A percentile compares a stretch with the other conserved stretches of the same genome.
These are phyloP conservation scores for Oxystoma pomonae DNA, from an alignment of 2,888 invertebrate species.

Conservation along the genomic window DNA sequence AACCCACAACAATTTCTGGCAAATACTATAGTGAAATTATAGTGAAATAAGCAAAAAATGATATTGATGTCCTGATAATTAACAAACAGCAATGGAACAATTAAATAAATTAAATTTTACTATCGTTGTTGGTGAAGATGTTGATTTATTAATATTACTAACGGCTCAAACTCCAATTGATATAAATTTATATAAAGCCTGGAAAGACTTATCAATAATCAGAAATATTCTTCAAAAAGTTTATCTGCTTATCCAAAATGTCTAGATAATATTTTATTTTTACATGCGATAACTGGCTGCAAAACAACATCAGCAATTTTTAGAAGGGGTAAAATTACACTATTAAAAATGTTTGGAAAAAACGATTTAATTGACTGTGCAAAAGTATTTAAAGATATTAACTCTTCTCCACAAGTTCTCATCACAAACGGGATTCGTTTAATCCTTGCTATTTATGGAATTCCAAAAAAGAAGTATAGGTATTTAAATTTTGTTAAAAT, in stretches of 20 bases:
- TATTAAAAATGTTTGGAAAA: slow-evolving; percentile 1
- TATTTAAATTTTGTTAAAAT: slow-evolving; percentile 30
- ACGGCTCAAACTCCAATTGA: slow-evolving; percentile 28
- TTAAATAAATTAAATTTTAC: slow-evolving; percentile 19
- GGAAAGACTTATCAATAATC: slow-evolving; percentile 29
- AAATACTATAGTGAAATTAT: too few species aligned
- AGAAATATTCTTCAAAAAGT: slow-evolving; percentile 31
- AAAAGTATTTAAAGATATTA: slow-evolving; percentile 12
- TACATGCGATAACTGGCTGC: not conserved
- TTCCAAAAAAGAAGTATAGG: slow-evolving; percentile 4
- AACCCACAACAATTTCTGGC: too few species aligned
- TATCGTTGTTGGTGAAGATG: slow-evolving; percentile 35
- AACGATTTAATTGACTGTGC: slow-evolving; percentile 2
- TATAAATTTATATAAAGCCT: slow-evolving; percentile 32
- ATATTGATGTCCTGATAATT: slow-evolving; percentile 11
- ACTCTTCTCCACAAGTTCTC: slow-evolving; percentile 25
- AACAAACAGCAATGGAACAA: slow-evolving; percentile 8
- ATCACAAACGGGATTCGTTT: slow-evolving; percentile 32
- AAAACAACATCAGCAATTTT: not conserved
- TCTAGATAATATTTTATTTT: slow-evolving; percentile 1
- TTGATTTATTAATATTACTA: slow-evolving; percentile 31
- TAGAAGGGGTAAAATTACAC: slow-evolving; percentile 1
- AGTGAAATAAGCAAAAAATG: slow-evolving; percentile 32
- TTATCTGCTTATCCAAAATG: slow-evolving; percentile 12
- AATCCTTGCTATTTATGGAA: slow-evolving; percentile 25